A percentile compares a stretch with the other conserved stretches of the same genome.
Conservation (phyloP, 2,113 vertebrate species). For the Psammodynastes pulverulentus region DNA sequence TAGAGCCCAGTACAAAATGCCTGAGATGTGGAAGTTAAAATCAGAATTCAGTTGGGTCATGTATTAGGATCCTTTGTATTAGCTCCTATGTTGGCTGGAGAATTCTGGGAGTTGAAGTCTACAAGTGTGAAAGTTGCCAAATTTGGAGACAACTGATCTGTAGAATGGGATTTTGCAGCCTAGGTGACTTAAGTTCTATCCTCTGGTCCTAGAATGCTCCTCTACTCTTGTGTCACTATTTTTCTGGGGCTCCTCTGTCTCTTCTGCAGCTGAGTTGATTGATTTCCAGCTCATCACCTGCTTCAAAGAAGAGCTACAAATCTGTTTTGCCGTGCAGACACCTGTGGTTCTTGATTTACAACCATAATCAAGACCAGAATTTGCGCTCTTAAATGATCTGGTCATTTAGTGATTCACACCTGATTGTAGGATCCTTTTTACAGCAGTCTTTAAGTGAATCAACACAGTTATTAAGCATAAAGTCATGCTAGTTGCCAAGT, state of each 20-base stretch:
- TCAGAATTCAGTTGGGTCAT: background rate
- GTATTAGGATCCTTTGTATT: background rate
- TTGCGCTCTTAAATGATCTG: background rate
- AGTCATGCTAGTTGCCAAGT: background rate
- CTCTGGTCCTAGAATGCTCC: background rate
- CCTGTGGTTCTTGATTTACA: background rate
- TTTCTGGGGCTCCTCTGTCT: background rate
- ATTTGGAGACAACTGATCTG: no score
- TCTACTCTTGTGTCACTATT: background rate
- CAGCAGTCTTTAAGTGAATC: background rate
- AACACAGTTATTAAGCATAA: background rate
- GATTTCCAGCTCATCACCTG: background rate
- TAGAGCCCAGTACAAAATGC: background rate
- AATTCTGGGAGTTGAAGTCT: no score
- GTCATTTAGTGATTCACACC: background rate
- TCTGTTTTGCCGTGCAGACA: background rate
- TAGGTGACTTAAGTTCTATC: background rate
- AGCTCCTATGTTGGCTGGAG: no score
- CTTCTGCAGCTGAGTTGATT: background rate
- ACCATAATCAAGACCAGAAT: background rate
- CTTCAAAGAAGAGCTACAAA: background rate
- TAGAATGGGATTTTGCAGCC: slow-evolving; percentile 59
- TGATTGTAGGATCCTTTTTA: background rate
- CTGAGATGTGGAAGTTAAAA: background rate
- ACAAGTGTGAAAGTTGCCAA: no score